Evolutionary conservation across 2,888 invertebrate species (phyloP), one percentile per base, ranked within the genome.

Genomic region (Sussaba pulchella): DNA sequence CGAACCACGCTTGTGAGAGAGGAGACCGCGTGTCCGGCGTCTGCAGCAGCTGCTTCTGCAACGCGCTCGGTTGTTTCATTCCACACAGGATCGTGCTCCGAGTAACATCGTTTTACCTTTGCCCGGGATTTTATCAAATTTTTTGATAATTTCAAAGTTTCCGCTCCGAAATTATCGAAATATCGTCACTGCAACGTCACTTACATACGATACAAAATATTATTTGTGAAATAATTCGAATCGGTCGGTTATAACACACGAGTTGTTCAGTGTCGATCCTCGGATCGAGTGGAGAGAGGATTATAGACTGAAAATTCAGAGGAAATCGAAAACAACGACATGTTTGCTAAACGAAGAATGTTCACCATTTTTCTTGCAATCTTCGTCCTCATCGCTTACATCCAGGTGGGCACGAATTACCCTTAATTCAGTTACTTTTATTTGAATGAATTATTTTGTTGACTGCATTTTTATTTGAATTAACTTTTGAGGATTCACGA

Each of bases 51-150:
- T 84, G 83, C 78, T 81, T 71, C 77, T 78, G 82, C 78, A 82
- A 71, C 81, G 87, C 87, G 85, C 83, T 81, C 82, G 83, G 79
- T 88, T 83, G 79, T 84, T 86, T 88, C 90, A 89, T 87, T 90
- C 84, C 86, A 85, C 85, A 86, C 80, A 85, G 83, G 83, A 86
- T 86, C 85, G 85, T 81, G 85, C 82, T 75, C 83, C 83, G 79
- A 81, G 88, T 78, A 85, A 84, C 87, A 82, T 80, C 85, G 81
- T 72, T 52, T 72, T 47, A 57, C 74, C 52, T 63, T 67, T 61
- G 26, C 19, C 19, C 31, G 31, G 2, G 54, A 36, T 50, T 39
- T 50, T 64, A 6, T 4, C 17, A 64, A 19, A 17, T 21, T 21
- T 21, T 12, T 2, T 4, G 47, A 61, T 66, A 59, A 8, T 41